These are phyloP conservation scores for Abrostola triplasia DNA, from an alignment of 2,888 invertebrate genomes.

Conservation along the genomic window DNA sequence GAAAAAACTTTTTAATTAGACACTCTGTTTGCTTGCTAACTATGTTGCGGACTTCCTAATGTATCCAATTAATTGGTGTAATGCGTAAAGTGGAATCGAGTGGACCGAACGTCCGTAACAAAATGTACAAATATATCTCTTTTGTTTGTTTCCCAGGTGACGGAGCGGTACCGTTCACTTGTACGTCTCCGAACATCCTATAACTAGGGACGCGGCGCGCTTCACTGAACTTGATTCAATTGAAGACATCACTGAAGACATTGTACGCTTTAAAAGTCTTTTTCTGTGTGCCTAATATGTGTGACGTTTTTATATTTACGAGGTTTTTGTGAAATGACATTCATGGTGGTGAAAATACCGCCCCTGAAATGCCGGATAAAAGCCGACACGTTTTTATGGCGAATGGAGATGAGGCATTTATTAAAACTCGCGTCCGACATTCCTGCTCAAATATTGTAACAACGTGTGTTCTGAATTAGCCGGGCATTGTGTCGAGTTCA, in stretches of 20 bases:
- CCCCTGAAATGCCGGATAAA: constrained; percentile 17
- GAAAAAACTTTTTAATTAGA: constrained; percentile 67
- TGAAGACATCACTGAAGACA: constrained; percentile 38
- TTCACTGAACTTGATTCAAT: constrained; percentile 53
- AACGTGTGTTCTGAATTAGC: constrained; percentile 59
- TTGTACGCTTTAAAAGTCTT: constrained; percentile 28
- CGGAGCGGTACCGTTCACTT: constrained; percentile 37
- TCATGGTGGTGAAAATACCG: constrained; percentile 19
- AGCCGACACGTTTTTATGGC: constrained; percentile 30
- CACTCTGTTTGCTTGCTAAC: constrained; percentile 56
- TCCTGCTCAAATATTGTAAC: constrained; percentile 65
- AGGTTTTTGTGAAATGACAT: constrained; percentile 19
- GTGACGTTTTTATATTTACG: constrained; percentile 27
- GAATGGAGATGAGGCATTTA: constrained; percentile 36
- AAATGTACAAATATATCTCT: constrained; percentile 40
- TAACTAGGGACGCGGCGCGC: constrained; percentile 38
- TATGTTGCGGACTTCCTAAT: constrained; percentile 57
- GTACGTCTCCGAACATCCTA: constrained; percentile 37
- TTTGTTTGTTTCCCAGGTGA: constrained; percentile 34
- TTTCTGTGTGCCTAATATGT: constrained; percentile 27
- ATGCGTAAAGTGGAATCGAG: constrained; percentile 50
- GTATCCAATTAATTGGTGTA: constrained; percentile 57
- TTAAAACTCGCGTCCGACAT: constrained; percentile 54
- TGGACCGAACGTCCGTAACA: constrained; percentile 25
- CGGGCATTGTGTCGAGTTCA: constrained; percentile 52